These are phyloP conservation scores for Sminthurides aquaticus DNA, from an alignment of 2,888 invertebrate species.

Conservation along the genomic window DNA sequence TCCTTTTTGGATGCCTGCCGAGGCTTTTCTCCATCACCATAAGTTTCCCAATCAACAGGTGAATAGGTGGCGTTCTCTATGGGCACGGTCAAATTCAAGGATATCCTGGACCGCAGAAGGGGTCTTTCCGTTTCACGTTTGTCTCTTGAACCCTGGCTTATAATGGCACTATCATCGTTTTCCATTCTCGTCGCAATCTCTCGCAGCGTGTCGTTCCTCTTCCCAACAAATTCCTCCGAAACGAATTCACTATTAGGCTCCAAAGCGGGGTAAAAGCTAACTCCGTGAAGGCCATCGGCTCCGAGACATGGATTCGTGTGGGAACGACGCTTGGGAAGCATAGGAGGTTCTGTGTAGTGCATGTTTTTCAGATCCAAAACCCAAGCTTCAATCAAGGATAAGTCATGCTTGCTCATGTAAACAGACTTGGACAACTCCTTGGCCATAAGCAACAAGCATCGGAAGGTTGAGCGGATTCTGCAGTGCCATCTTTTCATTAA, in stretches of 20 bases:
- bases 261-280: conserved; percentile 43
- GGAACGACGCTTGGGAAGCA: conserved; percentile 43
- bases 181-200: conserved; percentile 25
- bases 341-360: conserved; percentile 44
- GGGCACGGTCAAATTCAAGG: conserved; percentile 31
- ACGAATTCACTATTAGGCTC: conserved; percentile 33
- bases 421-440: conserved; percentile 43
- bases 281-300: conserved; percentile 44
- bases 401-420: conserved; percentile 39
- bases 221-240: conserved; percentile 29
- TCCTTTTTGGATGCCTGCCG: not conserved
- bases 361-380: conserved; percentile 43
- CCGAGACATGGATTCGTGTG: conserved; percentile 44
- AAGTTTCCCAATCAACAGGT: conserved; percentile 38
- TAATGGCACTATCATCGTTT: conserved; percentile 7
- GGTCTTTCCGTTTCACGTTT: conserved; percentile 37
- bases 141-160: conserved; percentile 22
- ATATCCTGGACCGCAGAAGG: conserved; percentile 1
- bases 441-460: conserved; percentile 43
- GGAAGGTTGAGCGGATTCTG: conserved; percentile 42
- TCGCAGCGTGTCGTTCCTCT: conserved; percentile 39
- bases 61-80: conserved; percentile 39
- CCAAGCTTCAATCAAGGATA: conserved; percentile 44
- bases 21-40: conserved; percentile 22
- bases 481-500: conserved; percentile 44